Evolutionary conservation across 2,113 vertebrate genomes (phyloP), one percentile per base, ranked within the genome.

Genomic region (Xiphophorus maculatus): DNA sequence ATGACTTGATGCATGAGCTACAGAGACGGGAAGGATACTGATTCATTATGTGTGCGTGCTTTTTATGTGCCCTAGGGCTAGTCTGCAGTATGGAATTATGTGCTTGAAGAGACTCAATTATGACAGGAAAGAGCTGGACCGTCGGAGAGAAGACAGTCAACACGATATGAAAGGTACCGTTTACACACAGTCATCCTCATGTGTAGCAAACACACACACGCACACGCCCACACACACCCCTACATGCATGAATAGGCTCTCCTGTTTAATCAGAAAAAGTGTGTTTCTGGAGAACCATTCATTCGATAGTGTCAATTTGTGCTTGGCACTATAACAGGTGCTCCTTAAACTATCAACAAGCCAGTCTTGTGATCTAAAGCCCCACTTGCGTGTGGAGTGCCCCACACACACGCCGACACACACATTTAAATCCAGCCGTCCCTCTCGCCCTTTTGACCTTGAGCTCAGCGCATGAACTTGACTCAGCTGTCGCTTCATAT

Each of bases 21-120:
- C 79, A 70, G 63, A 83, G 64, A 84, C 74, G 71, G 81, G 71
- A 48, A 40, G 32, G 29, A 79, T 83, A 74, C 79, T 82, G 75
- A 74, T 71, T 71, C 32, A 66, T 85, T 37, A 44, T 71, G 33
- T 77, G 33, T 79, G 15, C 71, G 32, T 71, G 33, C 14, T 11
- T 74, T 54, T 64, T 28, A 33, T 84, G 73, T 85, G 40, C 79
- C 87, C 66, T 93, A 99, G 97, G 91, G 96, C 96, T 91, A 98
- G 97, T 92, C 95, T 99, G 75, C 97, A 99, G 92, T 98, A 98
- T 0, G 97, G 97, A 83, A 98, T 98, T 93, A 98, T 98, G 97
- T 97, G 97, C 91, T 95, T 99, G 93, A 98, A 99, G 94, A 96
- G 96, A 87, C 95, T 99, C 84, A 98, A 98, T 91, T 99, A 99